Evolutionary conservation across 92 coral and sea anemone species (phyloP), one percentile per base, ranked within the genome.

Genomic region (Isaurus tuberculatus): DNA sequence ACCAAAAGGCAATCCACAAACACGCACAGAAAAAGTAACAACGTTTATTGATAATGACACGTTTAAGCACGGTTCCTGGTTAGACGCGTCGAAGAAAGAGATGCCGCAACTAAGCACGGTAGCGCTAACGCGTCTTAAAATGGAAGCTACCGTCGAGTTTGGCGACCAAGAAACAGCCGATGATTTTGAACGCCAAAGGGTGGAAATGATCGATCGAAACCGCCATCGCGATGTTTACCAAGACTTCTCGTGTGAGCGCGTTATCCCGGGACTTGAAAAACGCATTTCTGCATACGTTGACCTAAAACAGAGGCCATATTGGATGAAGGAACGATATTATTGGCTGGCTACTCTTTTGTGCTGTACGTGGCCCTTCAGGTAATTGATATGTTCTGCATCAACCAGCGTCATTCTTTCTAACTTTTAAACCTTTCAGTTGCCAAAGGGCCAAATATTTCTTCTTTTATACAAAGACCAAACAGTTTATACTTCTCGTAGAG

Each of bases 101-200:
- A 91, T 91, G 97, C 97, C 97, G 48, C 74, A 75, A 29, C 49
- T 86, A 9, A 91, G 91, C 9, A 20, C 74, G 0, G 87, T 79
- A 13, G 86, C 87, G 3, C 25, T 93, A 68, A 91, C 94, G 65
- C 91, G 97, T 11, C 84, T 93, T 10, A 93, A 84, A 79, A 88
- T 91, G 31, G 89, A 93, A 9, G 89, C 84, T 0, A 33, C 19
- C 2, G 65, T 93, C 31, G 25, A 78, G 37, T 93, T 93, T 57
- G 97, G 97, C 29, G 94, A 93, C 64, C 85, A 83, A 23, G 97
- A 93, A 74, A 93, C 97, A 14, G 81, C 86, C 0, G 86, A 84
- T 0, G 91, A 79, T 36, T 93, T 40, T 68, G 86, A 70, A 25
- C 82, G 89, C 10, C 91, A 93, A 14, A 85, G 43, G 49, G 74